A percentile compares a stretch with the other conserved stretches of the same genome.
Conservation (phyloP, 2,797 vertebrate species). For the Dryobates pubescens region DNA sequence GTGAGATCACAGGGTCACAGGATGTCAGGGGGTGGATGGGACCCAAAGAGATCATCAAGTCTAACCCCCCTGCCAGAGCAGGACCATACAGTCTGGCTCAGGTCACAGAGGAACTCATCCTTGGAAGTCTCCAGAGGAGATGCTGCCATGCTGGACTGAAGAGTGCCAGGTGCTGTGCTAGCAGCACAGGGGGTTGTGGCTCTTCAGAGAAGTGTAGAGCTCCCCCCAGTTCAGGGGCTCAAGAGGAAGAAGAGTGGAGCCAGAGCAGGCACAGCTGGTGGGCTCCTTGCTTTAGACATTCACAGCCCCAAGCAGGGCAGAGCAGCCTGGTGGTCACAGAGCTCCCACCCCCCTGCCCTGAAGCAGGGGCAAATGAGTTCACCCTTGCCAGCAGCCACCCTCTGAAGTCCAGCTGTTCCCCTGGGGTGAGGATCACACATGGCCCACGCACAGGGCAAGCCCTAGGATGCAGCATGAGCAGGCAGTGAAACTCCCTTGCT, state of each 20-base stretch:
- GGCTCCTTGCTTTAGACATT: background rate
- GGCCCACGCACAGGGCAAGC: background rate
- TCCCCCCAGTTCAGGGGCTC: background rate
- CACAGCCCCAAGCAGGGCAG: fast-evolving
- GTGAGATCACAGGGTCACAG: background rate
- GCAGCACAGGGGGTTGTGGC: background rate
- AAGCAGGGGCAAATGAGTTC: slow-evolving; percentile 33
- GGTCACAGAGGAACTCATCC: no score
- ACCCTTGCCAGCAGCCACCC: background rate
- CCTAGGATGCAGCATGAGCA: slow-evolving; percentile 51
- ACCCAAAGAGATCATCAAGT: no score
- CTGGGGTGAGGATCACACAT: slow-evolving; percentile 9
- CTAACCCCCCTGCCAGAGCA: no score
- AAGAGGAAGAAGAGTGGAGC: background rate
- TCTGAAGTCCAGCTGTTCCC: background rate
- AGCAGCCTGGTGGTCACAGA: background rate
- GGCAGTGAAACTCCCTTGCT: slow-evolving; percentile 40
- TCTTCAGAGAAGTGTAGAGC: background rate
- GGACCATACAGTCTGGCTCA: no score
- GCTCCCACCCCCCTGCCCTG: background rate
- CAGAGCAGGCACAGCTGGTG: background rate
- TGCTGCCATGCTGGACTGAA: background rate
- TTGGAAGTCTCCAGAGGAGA: background rate
- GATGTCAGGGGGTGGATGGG: no score
- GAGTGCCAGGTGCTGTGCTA: fast-evolving